phyloP scores from a whole-genome alignment of 1,140 invertebrate genomes.

The Eufriesea mexicana region DNA sequence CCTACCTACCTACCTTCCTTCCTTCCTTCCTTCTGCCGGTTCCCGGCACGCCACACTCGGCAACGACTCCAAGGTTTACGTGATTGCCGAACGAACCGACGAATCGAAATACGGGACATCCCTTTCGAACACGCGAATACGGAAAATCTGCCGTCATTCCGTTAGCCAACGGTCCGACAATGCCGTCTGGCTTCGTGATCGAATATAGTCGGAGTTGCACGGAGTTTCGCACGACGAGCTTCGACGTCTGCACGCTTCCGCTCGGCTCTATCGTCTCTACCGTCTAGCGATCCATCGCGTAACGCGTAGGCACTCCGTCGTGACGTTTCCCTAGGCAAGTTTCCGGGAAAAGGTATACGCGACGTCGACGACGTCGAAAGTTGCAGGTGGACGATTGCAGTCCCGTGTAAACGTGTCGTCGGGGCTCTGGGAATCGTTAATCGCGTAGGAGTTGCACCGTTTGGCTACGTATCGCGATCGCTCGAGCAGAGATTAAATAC shows the following conservation, averaged over 20 bases:
- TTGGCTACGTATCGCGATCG: not conserved
- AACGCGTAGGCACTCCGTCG: too few relatives aligned
- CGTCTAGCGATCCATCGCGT: too few relatives aligned
- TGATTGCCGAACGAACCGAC: slow-evolving; percentile 20
- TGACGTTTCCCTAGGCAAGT: not conserved
- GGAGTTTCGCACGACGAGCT: not conserved
- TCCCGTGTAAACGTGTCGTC: not conserved
- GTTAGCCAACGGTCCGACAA: not conserved
- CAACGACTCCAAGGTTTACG: slow-evolving; percentile 63
- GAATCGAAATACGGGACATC: not conserved
- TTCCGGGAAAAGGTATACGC: not conserved
- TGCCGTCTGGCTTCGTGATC: not conserved
- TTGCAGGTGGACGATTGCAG: not conserved
- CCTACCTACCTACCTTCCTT: slow-evolving; percentile 56
- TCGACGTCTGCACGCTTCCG: too few relatives aligned
- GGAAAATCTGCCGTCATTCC: not conserved
- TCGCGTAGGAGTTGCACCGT: not conserved
- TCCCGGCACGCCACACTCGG: slow-evolving; percentile 61
- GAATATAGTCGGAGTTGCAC: too few relatives aligned
- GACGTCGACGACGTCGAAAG: not conserved
- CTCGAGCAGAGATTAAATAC: not conserved
- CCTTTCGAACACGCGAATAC: not conserved
- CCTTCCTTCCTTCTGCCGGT: slow-evolving; percentile 48
- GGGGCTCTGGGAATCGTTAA: not conserved
- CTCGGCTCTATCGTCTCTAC: too few relatives aligned